Evolutionary conservation across 2,113 vertebrate genomes (phyloP), one percentile per base, ranked within the genome.

Genomic region (Zosterops lateralis): DNA sequence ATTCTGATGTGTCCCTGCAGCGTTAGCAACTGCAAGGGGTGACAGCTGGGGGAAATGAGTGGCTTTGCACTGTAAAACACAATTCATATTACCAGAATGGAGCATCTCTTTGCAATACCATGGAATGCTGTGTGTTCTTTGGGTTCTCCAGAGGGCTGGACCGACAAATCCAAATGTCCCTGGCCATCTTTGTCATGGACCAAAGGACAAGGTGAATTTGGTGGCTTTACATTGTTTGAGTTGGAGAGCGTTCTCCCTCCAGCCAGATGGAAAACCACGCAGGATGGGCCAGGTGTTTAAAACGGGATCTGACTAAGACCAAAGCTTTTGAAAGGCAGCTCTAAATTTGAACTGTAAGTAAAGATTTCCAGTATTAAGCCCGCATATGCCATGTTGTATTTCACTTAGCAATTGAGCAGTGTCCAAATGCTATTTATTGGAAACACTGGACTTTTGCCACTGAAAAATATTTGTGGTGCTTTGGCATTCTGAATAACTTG

Each of bases 381-480:
- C 1, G 10, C 56, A 54, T 80, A 53, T 83, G 81, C 67, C 71
- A 65, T 90, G 62, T 40, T 91, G 42, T 82, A 80, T 95, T 91
- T 94, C 91, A 76, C 77, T 90, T 91, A 86, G 56, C 64, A 74
- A 48, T 34, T 68, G 77, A 90, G 77, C 42, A 68, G 28, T 57
- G 68, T 51, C 77, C 90, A 90, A 87, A 67, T 50, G 73, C 28
- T 93, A 61, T 83, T 97, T 96, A 79, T 92, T 91, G 64, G 68
- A 90, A 93, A 84, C 29, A 42, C 72, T 92, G 75, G 85, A 88
- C 75, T 94, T 95, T 60, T 74, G 72, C 93, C 85, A 86, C 67
- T 80, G 83, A 80, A 73, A 94, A 96, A 92, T 96, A 86, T 77
- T 92, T 92, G 88, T 90, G 93, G 90, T 77, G 60, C 47, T 88